Evolutionary conservation across 2,888 invertebrate genomes (phyloP).

Genomic region (Syrista parreyssii): DNA sequence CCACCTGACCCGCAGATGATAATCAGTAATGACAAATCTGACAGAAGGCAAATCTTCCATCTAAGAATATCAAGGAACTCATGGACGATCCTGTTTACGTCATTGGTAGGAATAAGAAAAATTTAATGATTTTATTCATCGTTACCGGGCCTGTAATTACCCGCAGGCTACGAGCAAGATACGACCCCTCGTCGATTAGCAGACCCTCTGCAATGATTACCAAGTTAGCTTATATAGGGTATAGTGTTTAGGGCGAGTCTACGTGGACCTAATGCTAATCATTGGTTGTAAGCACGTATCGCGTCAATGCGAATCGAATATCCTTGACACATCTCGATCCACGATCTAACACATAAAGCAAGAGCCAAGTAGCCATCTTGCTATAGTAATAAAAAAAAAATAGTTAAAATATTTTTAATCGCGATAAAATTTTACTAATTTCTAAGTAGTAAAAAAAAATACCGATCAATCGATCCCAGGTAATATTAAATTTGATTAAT

Average conservation of each 20-base stretch:
- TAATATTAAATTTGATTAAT: not conserved
- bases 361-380: not conserved
- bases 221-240: constrained; percentile 63
- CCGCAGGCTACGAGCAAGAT: constrained; percentile 51
- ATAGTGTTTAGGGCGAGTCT: constrained; percentile 59
- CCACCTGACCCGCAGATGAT: not conserved
- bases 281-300: constrained; percentile 7
- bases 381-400: not conserved
- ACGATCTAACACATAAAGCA: not conserved
- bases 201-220: constrained; percentile 57
- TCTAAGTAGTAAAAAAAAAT: not conserved
- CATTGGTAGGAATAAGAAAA: constrained; percentile 37
- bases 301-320: not conserved
- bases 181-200: constrained; percentile 51
- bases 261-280: constrained; percentile 50
- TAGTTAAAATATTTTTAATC: not conserved
- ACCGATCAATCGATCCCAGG: not conserved
- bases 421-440: not conserved
- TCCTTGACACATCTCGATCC: not conserved
- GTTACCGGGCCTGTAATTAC: constrained; percentile 62
- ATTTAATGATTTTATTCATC: constrained; percentile 64
- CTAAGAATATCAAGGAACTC: not conserved
- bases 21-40: not conserved
- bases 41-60: not conserved
- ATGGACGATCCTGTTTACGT: not conserved